Evolutionary conservation across 2,797 vertebrate species (phyloP).

Genomic region (Pantherophis alleghaniensis): DNA sequence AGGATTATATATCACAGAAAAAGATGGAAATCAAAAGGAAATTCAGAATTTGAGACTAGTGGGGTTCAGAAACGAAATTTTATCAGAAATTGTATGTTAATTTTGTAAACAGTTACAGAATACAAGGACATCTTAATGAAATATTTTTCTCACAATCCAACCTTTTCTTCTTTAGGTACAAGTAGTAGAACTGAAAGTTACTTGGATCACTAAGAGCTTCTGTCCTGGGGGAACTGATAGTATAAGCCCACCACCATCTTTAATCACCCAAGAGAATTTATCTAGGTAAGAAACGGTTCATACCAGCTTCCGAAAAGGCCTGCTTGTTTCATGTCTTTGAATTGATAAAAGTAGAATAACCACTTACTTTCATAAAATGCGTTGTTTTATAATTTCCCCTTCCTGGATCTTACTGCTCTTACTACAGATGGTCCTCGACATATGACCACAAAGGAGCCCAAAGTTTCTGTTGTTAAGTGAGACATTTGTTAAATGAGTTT

Average conservation of each 20-base stretch:
- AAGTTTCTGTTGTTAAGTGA: neutral
- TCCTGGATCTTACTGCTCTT: neutral
- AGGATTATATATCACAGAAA: neutral
- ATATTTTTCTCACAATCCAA: neutral
- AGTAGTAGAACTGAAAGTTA: slow-evolving; percentile 93
- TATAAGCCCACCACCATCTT: slow-evolving; percentile 89
- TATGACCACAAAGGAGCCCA: neutral
- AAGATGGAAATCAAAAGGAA: neutral
- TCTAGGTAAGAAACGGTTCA: slow-evolving; percentile 77
- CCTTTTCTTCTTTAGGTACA: slow-evolving; percentile 79
- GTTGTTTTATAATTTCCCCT: neutral
- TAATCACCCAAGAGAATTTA: slow-evolving; percentile 92
- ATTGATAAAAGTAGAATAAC: neutral
- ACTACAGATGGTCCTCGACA: neutral
- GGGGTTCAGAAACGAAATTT: neutral
- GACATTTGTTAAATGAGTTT: neutral
- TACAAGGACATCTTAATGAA: neutral
- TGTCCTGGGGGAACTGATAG: slow-evolving; percentile 94
- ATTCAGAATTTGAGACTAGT: neutral
- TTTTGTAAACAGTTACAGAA: neutral
- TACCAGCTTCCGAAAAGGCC: neutral
- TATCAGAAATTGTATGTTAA: neutral
- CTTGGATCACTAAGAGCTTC: slow-evolving; percentile 98
- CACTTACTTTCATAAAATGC: neutral
- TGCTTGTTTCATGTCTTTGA: neutral